These are phyloP conservation scores for Neocloeon triangulifer DNA, from an alignment of 1,140 invertebrate species.

Conservation along the genomic window DNA sequence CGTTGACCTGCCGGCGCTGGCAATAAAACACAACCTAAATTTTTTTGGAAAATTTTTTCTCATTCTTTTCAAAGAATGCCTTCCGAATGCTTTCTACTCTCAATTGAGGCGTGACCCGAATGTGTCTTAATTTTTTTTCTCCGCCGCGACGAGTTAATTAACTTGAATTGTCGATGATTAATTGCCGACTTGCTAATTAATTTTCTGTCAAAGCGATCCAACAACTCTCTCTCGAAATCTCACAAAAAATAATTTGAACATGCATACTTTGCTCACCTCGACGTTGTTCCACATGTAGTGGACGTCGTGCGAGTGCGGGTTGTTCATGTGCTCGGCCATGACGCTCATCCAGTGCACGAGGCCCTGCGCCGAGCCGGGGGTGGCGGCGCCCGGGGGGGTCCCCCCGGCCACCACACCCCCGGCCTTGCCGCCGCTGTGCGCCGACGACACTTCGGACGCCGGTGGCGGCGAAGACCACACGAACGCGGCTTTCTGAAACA, in stretches of 20 bases:
- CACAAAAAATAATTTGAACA: not conserved
- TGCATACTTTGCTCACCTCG: slow-evolving; percentile 31
- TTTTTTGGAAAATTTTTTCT: too few relatives aligned
- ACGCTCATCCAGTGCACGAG: slow-evolving; percentile 66
- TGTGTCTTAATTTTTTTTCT: too few relatives aligned
- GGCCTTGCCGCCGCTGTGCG: slow-evolving; percentile 5
- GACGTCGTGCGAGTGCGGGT: slow-evolving; percentile 26
- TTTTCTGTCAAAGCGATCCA: too few relatives aligned
- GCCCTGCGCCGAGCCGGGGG: slow-evolving; percentile 15
- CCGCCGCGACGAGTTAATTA: too few relatives aligned
- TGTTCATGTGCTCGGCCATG: slow-evolving; percentile 54
- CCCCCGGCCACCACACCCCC: slow-evolving; percentile 15
- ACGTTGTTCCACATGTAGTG: slow-evolving; percentile 47
- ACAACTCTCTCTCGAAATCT: too few relatives aligned
- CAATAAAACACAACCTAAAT: too few relatives aligned
- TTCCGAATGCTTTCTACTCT: too few relatives aligned
- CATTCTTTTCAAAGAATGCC: too few relatives aligned
- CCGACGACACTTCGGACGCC: slow-evolving; percentile 6
- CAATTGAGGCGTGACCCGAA: too few relatives aligned
- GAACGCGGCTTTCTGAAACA: slow-evolving; percentile 20
- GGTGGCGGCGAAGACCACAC: slow-evolving; percentile 17
- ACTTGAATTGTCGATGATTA: too few relatives aligned
- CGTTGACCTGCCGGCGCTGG: too few relatives aligned
- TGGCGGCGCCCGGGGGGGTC: slow-evolving; percentile 20
- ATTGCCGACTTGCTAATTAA: too few relatives aligned